Conservation (phyloP, 2,797 vertebrate genomes). For the Gymnocypris eckloni region DNA sequence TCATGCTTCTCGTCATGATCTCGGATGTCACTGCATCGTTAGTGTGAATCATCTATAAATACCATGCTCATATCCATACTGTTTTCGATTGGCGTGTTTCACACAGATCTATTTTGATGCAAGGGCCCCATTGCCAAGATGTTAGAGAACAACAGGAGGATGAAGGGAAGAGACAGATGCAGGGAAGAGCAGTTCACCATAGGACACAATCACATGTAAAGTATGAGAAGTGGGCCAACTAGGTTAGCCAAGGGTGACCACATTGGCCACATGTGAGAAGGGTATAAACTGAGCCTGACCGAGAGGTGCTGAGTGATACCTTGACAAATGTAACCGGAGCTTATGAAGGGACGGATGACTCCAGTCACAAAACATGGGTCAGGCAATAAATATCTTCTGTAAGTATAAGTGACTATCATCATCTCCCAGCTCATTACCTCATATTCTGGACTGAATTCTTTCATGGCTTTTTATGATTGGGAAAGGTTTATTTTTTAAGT, state of each 20-base stretch:
- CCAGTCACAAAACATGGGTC: slow-evolving; percentile 69
- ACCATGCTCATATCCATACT: slow-evolving; percentile 40
- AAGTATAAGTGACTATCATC: slow-evolving; percentile 50
- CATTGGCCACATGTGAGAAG: slow-evolving; percentile 53
- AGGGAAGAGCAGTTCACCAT: slow-evolving; percentile 47
- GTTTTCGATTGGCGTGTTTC: slow-evolving; percentile 40
- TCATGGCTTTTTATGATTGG: not conserved
- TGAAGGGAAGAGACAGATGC: slow-evolving; percentile 52
- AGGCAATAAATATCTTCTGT: slow-evolving; percentile 69
- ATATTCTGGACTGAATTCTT: slow-evolving; percentile 21
- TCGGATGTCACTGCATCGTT: slow-evolving; percentile 40
- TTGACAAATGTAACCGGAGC: slow-evolving; percentile 70
- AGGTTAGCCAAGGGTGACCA: slow-evolving; percentile 59
- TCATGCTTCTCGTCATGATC: slow-evolving; percentile 37
- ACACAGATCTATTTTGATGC: slow-evolving; percentile 49
- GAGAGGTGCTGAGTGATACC: slow-evolving; percentile 68
- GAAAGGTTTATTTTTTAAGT: not conserved
- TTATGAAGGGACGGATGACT: slow-evolving; percentile 70
- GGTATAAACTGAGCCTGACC: slow-evolving; percentile 64
- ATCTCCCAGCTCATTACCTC: slow-evolving; percentile 33
- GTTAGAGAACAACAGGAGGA: slow-evolving; percentile 54
- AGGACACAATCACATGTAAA: slow-evolving; percentile 55
- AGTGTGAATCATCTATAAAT: slow-evolving; percentile 60
- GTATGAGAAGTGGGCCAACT: slow-evolving; percentile 45
- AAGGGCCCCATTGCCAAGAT: slow-evolving; percentile 46